phyloP scores from a whole-genome alignment of 2,113 vertebrate species.

The Pseudorasbora parva region DNA sequence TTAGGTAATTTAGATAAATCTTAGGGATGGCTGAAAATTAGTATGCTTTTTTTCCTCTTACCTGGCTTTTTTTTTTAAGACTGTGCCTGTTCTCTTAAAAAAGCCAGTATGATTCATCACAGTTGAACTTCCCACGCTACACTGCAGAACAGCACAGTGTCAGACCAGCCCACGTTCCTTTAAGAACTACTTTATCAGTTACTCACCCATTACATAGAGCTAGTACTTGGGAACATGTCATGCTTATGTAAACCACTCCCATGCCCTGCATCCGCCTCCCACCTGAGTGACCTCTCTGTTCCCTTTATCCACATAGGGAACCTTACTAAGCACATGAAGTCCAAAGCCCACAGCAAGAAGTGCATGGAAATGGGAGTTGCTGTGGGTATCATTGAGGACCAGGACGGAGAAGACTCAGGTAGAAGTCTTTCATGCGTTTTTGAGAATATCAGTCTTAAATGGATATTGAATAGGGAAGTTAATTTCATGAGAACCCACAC shows the following conservation, averaged over 20 bases:
- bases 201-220: conserved; percentile 69
- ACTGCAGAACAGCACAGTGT: conserved; percentile 72
- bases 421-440: conserved; percentile 48
- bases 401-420: conserved; percentile 96
- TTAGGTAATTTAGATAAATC: conserved; percentile 13
- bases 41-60: conserved; percentile 15
- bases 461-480: not conserved
- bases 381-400: conserved; percentile 86
- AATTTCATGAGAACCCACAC: not conserved
- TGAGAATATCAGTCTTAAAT: not conserved
- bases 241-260: conserved; percentile 71
- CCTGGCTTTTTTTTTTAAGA: conserved; percentile 45
- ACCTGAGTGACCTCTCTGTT: conserved; percentile 57
- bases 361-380: conserved; percentile 96
- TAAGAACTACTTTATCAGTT: conserved; percentile 75
- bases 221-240: conserved; percentile 60
- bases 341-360: conserved; percentile 99
- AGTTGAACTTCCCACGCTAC: conserved; percentile 74
- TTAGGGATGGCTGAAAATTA: not conserved
- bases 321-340: conserved; percentile 99
- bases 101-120: conserved; percentile 73
- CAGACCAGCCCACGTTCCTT: conserved; percentile 75
- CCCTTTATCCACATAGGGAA: conserved; percentile 81
- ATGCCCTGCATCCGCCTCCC: conserved; percentile 60
- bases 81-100: conserved; percentile 60